Percentiles rank a stretch among this genome's conserved stretches.
Conservation (phyloP, 1,140 invertebrate genomes). For the Ceratitis capitata region DNA sequence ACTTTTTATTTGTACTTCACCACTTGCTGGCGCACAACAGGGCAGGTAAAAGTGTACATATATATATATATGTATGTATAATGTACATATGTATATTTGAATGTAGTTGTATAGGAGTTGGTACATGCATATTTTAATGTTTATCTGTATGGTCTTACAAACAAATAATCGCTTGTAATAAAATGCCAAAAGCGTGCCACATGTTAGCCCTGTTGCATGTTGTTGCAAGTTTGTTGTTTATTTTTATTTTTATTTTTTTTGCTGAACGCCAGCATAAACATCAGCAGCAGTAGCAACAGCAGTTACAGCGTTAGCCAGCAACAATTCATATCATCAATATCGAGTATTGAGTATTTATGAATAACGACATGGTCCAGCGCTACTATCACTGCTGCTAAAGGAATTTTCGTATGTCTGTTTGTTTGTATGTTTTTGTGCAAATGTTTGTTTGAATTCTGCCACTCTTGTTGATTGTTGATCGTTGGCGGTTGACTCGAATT, state of each 20-base stretch:
- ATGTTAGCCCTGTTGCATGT: constrained; percentile 37
- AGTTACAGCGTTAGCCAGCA: too few species aligned
- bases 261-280: too few species aligned
- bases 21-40: not conserved
- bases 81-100: not conserved
- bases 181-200: constrained; percentile 44
- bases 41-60: not conserved
- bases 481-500: not conserved
- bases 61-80: not conserved
- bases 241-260: too few species aligned
- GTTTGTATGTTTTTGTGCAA: not conserved
- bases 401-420: not conserved
- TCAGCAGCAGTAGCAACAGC: not conserved
- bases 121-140: not conserved
- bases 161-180: constrained; percentile 38
- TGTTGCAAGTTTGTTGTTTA: not conserved
- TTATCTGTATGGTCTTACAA: not conserved
- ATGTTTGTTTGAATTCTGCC: not conserved
- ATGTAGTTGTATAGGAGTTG: too few species aligned
- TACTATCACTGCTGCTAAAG: not conserved
- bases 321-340: not conserved
- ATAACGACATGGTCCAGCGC: not conserved
- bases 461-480: not conserved
- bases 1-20: not conserved
- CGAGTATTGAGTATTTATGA: not conserved